phyloP scores from a whole-genome alignment of 2,888 invertebrate species.

The Drosophila parthenogenetica region DNA sequence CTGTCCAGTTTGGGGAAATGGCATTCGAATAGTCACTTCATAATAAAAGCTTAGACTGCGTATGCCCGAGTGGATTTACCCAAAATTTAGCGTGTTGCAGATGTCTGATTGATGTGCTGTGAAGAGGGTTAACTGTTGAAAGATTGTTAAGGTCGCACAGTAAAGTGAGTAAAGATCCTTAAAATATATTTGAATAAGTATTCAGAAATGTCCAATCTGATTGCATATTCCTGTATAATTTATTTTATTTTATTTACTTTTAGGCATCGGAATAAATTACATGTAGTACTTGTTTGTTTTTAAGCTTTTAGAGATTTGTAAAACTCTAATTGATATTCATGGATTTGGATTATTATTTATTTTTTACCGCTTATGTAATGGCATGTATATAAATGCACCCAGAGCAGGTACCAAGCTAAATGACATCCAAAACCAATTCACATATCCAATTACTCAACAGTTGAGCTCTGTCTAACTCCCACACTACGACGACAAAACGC shows the following conservation, averaged over 20 bases:
- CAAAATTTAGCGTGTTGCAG: constrained; percentile 33
- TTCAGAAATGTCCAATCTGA: too few relatives aligned
- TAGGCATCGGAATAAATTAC: too few relatives aligned
- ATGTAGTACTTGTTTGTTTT: background rate
- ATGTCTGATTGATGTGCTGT: constrained; percentile 30
- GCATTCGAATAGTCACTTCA: constrained; percentile 43
- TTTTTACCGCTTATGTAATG: background rate
- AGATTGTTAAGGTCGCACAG: constrained; percentile 28
- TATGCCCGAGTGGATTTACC: constrained; percentile 39
- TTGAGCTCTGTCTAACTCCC: constrained; percentile 60
- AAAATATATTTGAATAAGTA: too few relatives aligned
- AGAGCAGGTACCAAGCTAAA: constrained; percentile 21
- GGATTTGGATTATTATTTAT: background rate
- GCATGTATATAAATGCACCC: constrained; percentile 6
- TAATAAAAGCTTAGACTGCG: constrained; percentile 50
- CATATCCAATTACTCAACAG: constrained; percentile 80
- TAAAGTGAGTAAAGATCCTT: background rate
- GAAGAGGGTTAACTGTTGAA: constrained; percentile 59
- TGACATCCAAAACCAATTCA: constrained; percentile 64
- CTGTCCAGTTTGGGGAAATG: constrained; percentile 25
- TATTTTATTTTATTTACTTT: too few relatives aligned
- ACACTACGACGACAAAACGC: constrained; percentile 15
- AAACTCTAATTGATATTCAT: background rate
- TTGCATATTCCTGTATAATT: too few relatives aligned
- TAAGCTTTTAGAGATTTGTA: background rate